Evolutionary conservation across 2,888 invertebrate genomes (phyloP).

Genomic region (Oscheius sp.): DNA sequence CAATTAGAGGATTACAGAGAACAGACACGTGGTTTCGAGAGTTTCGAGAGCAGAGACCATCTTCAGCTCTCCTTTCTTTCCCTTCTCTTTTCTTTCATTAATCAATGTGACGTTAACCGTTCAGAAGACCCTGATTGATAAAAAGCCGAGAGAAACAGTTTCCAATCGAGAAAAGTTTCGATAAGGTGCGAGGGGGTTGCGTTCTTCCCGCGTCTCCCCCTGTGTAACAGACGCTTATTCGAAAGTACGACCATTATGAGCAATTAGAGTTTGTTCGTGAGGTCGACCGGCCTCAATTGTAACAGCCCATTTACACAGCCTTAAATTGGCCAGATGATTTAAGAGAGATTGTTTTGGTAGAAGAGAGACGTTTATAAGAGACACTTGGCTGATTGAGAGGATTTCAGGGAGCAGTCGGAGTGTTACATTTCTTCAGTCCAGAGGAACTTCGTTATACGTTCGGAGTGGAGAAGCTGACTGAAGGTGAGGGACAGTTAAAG

Average conservation of each 20-base stretch:
- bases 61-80: background rate
- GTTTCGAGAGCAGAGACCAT: background rate
- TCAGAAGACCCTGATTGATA: background rate
- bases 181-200: conserved; percentile 19
- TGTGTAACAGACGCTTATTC: conserved; percentile 29
- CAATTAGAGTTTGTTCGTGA: conserved; percentile 19
- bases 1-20: background rate
- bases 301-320: conserved; percentile 18
- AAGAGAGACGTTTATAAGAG: background rate
- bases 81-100: background rate
- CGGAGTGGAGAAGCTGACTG: conserved; percentile 57
- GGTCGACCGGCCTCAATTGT: conserved; percentile 10
- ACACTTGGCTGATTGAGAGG: background rate
- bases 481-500: conserved; percentile 39
- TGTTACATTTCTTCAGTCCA: conserved; percentile 65
- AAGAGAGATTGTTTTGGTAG: background rate
- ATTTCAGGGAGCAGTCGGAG: conserved; percentile 49
- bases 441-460: conserved; percentile 69
- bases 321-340: background rate
- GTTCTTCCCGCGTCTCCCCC: conserved; percentile 23
- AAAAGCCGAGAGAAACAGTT: conserved; percentile 8
- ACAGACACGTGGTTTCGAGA: background rate
- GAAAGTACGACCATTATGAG: conserved; percentile 28
- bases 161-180: background rate
- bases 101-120: background rate